Conservation (phyloP, 2,113 vertebrate genomes). For the Corythoichthys intestinalis region DNA sequence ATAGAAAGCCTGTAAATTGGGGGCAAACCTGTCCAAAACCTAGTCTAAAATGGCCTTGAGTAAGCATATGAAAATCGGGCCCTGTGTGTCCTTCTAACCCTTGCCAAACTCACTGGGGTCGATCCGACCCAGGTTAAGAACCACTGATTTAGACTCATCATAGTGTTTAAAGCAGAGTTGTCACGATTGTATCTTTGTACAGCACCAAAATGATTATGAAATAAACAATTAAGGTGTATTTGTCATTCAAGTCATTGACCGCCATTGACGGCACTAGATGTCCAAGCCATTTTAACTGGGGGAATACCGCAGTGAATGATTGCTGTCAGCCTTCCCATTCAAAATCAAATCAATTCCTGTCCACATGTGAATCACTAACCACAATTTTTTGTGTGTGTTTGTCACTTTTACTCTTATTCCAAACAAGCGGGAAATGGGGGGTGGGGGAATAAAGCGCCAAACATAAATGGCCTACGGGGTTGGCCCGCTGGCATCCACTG, state of each 20-base stretch:
- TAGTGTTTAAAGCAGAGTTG: background rate
- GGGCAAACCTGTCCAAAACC: too few relatives aligned
- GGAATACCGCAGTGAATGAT: too few relatives aligned
- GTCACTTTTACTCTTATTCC: constrained; percentile 46
- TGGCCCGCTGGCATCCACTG: constrained; percentile 44
- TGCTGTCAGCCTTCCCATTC: too few relatives aligned
- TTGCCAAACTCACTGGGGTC: too few relatives aligned
- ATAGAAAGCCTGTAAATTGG: too few relatives aligned
- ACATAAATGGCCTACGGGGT: constrained; percentile 57
- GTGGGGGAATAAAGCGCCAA: constrained; percentile 39
- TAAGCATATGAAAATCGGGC: too few relatives aligned
- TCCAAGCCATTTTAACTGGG: too few relatives aligned
- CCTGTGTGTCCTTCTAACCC: too few relatives aligned
- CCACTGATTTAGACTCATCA: background rate
- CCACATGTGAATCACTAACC: constrained; percentile 47
- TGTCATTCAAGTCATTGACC: too few relatives aligned
- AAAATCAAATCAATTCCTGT: constrained; percentile 17
- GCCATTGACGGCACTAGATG: too few relatives aligned
- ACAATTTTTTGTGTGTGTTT: constrained; percentile 66
- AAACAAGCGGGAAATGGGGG: constrained; percentile 13
- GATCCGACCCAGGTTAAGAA: too few relatives aligned
- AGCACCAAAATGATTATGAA: background rate
- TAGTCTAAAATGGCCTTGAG: too few relatives aligned
- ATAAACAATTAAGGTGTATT: background rate
- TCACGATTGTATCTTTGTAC: background rate